These are phyloP conservation scores for Oegoconia quadripuncta DNA, from an alignment of 2,888 invertebrate genomes.

Conservation along the genomic window DNA sequence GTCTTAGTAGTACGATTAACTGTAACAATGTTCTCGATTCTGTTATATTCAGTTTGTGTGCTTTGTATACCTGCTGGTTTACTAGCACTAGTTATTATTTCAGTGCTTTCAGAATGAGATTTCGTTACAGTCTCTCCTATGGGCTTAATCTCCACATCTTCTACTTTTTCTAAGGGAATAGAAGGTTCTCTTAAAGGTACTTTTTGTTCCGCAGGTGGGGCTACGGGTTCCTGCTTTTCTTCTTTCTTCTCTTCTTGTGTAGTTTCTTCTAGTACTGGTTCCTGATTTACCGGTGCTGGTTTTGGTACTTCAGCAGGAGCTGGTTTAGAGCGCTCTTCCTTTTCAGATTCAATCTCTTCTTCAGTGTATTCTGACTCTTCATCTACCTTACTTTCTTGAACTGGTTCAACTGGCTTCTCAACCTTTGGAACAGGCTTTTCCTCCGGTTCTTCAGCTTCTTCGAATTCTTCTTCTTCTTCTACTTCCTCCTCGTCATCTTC, in stretches of 20 bases:
- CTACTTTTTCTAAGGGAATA: conserved; percentile 65
- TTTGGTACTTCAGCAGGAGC: conserved; percentile 15
- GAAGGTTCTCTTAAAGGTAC: conserved; percentile 61
- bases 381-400: conserved; percentile 17
- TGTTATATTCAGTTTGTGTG: conserved; percentile 64
- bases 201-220: conserved; percentile 32
- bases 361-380: conserved; percentile 32
- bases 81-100: conserved; percentile 55
- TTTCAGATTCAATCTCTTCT: conserved; percentile 26
- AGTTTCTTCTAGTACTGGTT: conserved; percentile 11
- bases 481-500: conserved; percentile 15
- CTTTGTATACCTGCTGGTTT: conserved; percentile 49
- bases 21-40: conserved; percentile 67
- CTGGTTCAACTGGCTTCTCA: conserved; percentile 16
- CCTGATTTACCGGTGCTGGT: conserved; percentile 17
- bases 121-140: conserved; percentile 61
- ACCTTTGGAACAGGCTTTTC: conserved; percentile 16
- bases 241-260: conserved; percentile 20
- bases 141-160: conserved; percentile 71
- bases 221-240: conserved; percentile 20
- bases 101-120: conserved; percentile 58
- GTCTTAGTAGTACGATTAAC: conserved; percentile 68
- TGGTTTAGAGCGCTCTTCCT: conserved; percentile 23
- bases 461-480: conserved; percentile 23
- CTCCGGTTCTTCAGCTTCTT: conserved; percentile 23